Evolutionary conservation across 2,113 vertebrate genomes (phyloP).

Genomic region (Rana temporaria): DNA sequence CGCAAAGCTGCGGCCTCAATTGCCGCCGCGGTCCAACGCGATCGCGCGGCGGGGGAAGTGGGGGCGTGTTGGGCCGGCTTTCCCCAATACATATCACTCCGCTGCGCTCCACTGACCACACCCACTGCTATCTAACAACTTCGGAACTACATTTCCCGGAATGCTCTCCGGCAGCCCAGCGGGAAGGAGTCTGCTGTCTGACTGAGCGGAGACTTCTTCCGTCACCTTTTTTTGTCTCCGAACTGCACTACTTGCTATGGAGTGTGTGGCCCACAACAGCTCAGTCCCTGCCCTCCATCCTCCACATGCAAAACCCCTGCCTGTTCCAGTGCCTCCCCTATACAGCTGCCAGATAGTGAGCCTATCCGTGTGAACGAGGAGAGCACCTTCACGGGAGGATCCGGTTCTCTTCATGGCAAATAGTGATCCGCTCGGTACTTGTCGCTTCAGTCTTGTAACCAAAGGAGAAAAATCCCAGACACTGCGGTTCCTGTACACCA

Average conservation of each 20-base stretch:
- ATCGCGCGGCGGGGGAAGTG: too few species aligned
- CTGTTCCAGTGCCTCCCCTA: neutral
- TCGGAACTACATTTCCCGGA: too few species aligned
- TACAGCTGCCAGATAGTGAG: constrained; percentile 40
- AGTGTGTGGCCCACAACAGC: neutral
- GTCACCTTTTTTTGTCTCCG: constrained; percentile 2
- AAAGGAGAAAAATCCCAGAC: neutral
- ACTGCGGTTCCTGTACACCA: neutral
- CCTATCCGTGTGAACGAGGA: neutral
- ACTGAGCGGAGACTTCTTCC: neutral
- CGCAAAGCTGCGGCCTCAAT: too few species aligned
- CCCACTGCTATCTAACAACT: too few species aligned
- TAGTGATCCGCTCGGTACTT: constrained; percentile 37
- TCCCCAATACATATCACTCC: too few species aligned
- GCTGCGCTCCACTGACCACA: too few species aligned
- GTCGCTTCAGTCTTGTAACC: constrained; percentile 32
- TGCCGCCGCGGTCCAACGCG: too few species aligned
- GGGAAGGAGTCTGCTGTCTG: too few species aligned
- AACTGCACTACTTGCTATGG: constrained; percentile 8
- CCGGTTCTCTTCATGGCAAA: constrained; percentile 46
- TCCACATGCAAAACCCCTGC: constrained; percentile 25
- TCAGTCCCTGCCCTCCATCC: constrained; percentile 3
- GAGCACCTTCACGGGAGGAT: constrained; percentile 45
- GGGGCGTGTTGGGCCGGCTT: too few species aligned
- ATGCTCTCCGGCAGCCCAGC: too few species aligned